Conservation (phyloP, 2,888 invertebrate genomes). For the Desoria tigrina region DNA sequence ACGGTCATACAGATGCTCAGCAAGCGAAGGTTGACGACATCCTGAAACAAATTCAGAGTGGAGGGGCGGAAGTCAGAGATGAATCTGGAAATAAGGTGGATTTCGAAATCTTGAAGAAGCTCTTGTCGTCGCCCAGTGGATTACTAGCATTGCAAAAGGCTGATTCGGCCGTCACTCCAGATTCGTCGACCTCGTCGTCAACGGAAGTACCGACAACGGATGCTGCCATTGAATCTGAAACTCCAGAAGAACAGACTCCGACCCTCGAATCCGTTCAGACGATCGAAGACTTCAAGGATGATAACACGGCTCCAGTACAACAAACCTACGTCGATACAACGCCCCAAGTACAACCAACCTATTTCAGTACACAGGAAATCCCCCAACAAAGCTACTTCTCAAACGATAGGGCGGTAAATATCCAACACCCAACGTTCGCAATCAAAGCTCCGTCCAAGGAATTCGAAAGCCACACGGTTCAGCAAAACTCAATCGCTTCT, state of each 20-base stretch:
- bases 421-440: slow-evolving; percentile 21
- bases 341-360: background rate
- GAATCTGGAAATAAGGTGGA: slow-evolving; percentile 36
- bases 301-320: background rate
- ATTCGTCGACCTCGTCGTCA: slow-evolving; percentile 15
- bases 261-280: slow-evolving; percentile 1
- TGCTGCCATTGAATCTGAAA: background rate
- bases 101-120: slow-evolving; percentile 29
- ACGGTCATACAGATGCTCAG: slow-evolving; percentile 20
- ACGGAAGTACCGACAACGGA: slow-evolving; percentile 3
- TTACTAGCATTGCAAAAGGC: slow-evolving; percentile 27
- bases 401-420: slow-evolving; percentile 11
- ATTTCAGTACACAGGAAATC: background rate
- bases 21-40: slow-evolving; percentile 41
- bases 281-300: slow-evolving; percentile 15
- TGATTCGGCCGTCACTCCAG: slow-evolving; percentile 20
- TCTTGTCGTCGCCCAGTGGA: slow-evolving; percentile 29
- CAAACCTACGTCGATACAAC: background rate
- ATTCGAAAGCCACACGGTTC: slow-evolving; percentile 41
- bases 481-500: slow-evolving; percentile 32
- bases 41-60: slow-evolving; percentile 40
- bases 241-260: background rate
- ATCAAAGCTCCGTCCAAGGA: slow-evolving; percentile 36
- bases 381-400: slow-evolving; percentile 11
- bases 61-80: slow-evolving; percentile 43